Conservation (phyloP, 2,113 vertebrate genomes). For the Centropristis striata region DNA sequence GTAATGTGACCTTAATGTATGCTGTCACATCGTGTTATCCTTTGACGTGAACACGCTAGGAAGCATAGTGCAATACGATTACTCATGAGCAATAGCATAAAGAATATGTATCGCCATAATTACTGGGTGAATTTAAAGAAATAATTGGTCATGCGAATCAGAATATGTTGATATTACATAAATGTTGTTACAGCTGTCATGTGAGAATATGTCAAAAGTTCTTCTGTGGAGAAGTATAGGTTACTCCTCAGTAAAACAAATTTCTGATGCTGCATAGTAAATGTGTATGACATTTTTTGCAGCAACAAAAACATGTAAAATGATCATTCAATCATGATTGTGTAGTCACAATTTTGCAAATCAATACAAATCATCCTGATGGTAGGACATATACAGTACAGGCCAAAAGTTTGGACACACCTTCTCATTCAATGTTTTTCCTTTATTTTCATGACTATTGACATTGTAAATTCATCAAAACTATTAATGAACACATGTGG, state of each 20-base stretch:
- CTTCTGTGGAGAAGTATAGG: too few species aligned
- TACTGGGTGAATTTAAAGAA: background rate
- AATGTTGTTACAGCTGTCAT: background rate
- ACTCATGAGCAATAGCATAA: slow-evolving; percentile 2
- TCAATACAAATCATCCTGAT: background rate
- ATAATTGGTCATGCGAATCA: background rate
- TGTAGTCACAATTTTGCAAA: background rate
- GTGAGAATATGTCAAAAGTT: background rate
- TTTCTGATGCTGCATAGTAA: background rate
- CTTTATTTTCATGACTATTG: too few species aligned
- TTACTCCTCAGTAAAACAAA: background rate
- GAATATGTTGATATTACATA: background rate
- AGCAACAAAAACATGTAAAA: background rate
- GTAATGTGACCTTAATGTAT: slow-evolving; percentile 20
- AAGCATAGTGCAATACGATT: slow-evolving; percentile 7
- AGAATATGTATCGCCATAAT: background rate
- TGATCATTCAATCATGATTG: background rate
- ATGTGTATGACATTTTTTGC: background rate
- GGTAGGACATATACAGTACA: too few species aligned
- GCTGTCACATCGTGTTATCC: slow-evolving; percentile 23
- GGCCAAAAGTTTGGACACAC: too few species aligned
- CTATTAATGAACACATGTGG: too few species aligned
- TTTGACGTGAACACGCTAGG: background rate
- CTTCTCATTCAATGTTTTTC: too few species aligned
- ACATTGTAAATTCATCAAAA: too few species aligned